Evolutionary conservation across 1,140 invertebrate species (phyloP), one percentile per base, ranked within the genome.

Genomic region (Wiebesia pumilae): DNA sequence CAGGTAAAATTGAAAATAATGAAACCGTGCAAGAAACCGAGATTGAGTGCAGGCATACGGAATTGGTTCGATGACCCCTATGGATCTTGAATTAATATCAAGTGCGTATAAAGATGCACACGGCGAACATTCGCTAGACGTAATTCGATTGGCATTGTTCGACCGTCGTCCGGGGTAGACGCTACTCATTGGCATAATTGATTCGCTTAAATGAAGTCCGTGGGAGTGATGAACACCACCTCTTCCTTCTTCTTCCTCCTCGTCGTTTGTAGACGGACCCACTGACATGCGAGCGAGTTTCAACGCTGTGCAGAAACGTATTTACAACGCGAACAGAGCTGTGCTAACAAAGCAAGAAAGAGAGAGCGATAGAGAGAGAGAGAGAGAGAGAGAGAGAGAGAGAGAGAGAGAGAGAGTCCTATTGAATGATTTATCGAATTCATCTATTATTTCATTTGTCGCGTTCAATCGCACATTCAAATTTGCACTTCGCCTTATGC

Each of bases 141-240:
- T 91, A 91, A 91, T 91, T 91, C 88, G 89, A 89, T 90, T 75
- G 73, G 90, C 90, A 92, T 92, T 92, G 91, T 92, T 91, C 89
- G 88, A 75, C 87, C 89, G 91, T 90, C 84, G 75, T 81, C 87
- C 81, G 30, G 27, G 27, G 33, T 30, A 43, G 89, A 89, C 89
- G 85, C 73, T 82, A 84, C 89, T 92, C 90, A 90, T 93, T 91
- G 91, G 88, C 89, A 91, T 91, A 92, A 93, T 93, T 92, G 91
- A 93, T 91, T 92, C 91, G 90, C 89, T 91, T 89, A 90, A 90
- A 88, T 84, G 77, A 87, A 88, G 79, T 78, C 84, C 87, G 89
- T 88, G 89, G 88, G 88, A 91, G 88, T 88, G 88, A 87, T 84
- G 82, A 79, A 88, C 86, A 88, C 88, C 85, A 83, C 84, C 89